A percentile compares a stretch with the other conserved stretches of the same genome.
phyloP scores from a whole-genome alignment of 2,113 vertebrate species.

The Piprites chloris region DNA sequence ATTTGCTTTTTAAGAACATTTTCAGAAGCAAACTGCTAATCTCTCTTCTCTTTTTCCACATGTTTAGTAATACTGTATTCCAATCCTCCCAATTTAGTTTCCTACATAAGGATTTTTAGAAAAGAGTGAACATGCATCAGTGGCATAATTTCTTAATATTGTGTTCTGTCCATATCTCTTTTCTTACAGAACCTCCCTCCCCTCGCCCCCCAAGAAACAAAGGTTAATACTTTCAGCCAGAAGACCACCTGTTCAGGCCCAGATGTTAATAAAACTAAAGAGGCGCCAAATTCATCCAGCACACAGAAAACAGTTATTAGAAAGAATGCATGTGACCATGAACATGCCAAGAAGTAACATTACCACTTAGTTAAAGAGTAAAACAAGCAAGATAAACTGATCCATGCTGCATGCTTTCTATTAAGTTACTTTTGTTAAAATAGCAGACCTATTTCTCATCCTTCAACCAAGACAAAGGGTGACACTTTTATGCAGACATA shows the following conservation, averaged over 20 bases:
- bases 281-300: background rate
- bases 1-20: background rate
- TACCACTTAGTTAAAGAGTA: background rate
- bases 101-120: background rate
- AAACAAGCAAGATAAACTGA: background rate
- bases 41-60: background rate
- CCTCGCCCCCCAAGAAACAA: background rate
- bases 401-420: slow-evolving; percentile 7
- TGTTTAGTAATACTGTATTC: background rate
- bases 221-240: slow-evolving; percentile 1
- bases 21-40: background rate
- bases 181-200: background rate
- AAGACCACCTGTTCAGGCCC: background rate
- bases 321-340: background rate
- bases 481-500: background rate
- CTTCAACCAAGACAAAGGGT: background rate
- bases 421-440: background rate
- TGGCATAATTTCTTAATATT: background rate
- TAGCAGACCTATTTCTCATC: background rate
- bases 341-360: background rate
- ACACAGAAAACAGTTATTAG: background rate
- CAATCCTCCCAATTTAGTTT: background rate
- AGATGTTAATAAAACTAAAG: background rate
- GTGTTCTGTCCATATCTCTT: background rate
- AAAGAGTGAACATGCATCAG: background rate